Base-by-base conservation (phyloP, 37 sponge, comb jelly and placozoan genomes). In the Bolinopsis microptera region DNA sequence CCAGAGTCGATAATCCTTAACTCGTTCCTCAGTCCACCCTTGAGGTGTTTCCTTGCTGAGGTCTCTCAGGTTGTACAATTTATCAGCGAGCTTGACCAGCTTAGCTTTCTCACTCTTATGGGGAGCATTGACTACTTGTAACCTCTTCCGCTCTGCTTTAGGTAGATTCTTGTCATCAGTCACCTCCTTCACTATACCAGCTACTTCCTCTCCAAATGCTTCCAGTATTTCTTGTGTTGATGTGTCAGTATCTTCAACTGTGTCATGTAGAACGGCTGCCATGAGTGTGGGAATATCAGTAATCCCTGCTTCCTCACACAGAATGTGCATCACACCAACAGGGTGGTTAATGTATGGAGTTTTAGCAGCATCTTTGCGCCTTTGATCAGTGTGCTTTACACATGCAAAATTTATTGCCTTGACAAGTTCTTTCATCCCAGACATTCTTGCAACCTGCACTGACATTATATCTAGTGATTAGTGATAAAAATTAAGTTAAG, bases 291-390 rank as follows among this genome's bases (percentile, higher is more conserved):
- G 94, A 3, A 96, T 40, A 41, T 98, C 97, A 0, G 95, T 92
- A 3, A 97, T 96, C 0, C 95, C 95, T 0, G 96, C 98, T 76
- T 98, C 98, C 18, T 95, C 95, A 94, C 94, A 94, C 8, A 98
- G 95, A 8, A 95, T 92, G 61, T 97, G 38, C 13, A 96, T 96
- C 38, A 98, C 98, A 1, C 96, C 97, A 38, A 98, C 95, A 23
- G 98, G 98, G 83, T 98, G 98, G 92, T 98, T 98, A 61, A 98
- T 98, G 94, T 98, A 98, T 0, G 98, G 98, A 21, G 97, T 97
- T 94, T 95, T 76, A 0, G 67, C 86, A 0, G 30, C 92, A 77
- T 98, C 95, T 69, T 96, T 98, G 27, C 98, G 94, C 13, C 98
- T 39, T 72, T 98, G 98, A 38, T 95, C 93, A 32, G 92, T 88